Evolutionary conservation across 2,113 vertebrate genomes (phyloP).

Genomic region (Xenopus laevis): DNA sequence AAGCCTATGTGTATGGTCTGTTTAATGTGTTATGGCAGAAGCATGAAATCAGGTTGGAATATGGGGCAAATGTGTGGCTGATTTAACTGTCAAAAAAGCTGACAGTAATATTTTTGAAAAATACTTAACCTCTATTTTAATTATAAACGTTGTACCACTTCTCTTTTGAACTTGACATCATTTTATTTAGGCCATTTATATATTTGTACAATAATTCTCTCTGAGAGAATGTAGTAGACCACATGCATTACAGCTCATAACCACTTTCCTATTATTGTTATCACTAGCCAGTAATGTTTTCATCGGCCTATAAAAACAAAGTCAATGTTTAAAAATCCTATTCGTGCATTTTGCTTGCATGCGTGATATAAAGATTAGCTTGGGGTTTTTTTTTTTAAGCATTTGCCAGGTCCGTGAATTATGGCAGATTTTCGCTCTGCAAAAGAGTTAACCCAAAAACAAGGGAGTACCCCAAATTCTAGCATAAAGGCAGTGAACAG

Average conservation of each 20-base stretch:
- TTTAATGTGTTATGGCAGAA: too few relatives aligned
- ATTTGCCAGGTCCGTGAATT: constrained; percentile 9
- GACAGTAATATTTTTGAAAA: too few relatives aligned
- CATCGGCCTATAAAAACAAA: not conserved
- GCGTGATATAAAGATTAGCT: not conserved
- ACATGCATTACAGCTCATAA: not conserved
- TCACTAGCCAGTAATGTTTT: constrained; percentile 1
- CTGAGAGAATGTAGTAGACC: too few relatives aligned
- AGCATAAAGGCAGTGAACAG: constrained; percentile 36
- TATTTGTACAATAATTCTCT: too few relatives aligned
- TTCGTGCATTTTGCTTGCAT: constrained; percentile 5
- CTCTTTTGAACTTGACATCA: too few relatives aligned
- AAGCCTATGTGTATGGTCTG: too few relatives aligned
- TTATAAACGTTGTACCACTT: too few relatives aligned
- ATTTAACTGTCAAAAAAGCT: too few relatives aligned
- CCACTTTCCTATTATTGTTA: not conserved
- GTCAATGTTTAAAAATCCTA: not conserved
- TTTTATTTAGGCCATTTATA: too few relatives aligned
- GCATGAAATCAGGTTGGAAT: too few relatives aligned
- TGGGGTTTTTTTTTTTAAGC: constrained; percentile 4
- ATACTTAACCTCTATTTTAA: too few relatives aligned
- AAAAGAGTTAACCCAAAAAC: constrained; percentile 32
- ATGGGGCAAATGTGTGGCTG: too few relatives aligned
- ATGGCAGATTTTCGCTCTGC: not conserved
- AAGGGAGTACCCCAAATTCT: constrained; percentile 39